Evolutionary conservation across 2,113 vertebrate species (phyloP).

Genomic region (Stomatorhinus ivindoensis): DNA sequence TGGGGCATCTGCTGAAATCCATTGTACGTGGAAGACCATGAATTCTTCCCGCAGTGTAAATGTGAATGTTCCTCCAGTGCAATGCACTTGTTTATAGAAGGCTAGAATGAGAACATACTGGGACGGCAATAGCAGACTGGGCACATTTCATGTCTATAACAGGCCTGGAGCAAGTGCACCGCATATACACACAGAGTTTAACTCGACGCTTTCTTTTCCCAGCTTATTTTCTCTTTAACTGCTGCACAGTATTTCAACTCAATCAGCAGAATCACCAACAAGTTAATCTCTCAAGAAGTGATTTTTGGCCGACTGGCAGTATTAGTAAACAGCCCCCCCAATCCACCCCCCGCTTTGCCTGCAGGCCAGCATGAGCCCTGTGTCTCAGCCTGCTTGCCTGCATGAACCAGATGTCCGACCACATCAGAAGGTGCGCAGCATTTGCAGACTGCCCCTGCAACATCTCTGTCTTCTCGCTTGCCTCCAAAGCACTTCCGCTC

Average conservation of each 20-base stretch:
- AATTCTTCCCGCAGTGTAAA: not conserved
- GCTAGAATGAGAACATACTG: not conserved
- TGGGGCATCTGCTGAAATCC: not conserved
- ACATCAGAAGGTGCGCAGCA: constrained; percentile 57
- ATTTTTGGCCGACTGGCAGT: constrained; percentile 11
- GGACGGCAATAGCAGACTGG: not conserved
- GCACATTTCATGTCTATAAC: not conserved
- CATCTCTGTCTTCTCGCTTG: constrained; percentile 26
- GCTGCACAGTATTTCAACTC: not conserved
- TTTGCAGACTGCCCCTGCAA: constrained; percentile 38
- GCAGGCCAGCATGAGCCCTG: constrained; percentile 26
- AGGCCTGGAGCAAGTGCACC: not conserved
- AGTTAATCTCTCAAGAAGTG: constrained; percentile 19
- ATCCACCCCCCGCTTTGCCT: not conserved
- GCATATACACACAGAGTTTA: not conserved
- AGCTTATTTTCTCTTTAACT: constrained; percentile 12
- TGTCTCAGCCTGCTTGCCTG: constrained; percentile 43
- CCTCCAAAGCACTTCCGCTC: constrained; percentile 26
- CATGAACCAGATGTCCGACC: constrained; percentile 57
- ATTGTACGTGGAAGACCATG: not conserved
- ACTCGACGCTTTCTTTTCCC: not conserved
- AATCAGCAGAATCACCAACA: constrained; percentile 19
- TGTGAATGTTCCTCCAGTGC: not conserved
- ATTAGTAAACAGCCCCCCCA: constrained; percentile 2
- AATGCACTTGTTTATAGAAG: not conserved